Conservation (phyloP, 2,113 vertebrate species). For the Hippocampus zosterae region DNA sequence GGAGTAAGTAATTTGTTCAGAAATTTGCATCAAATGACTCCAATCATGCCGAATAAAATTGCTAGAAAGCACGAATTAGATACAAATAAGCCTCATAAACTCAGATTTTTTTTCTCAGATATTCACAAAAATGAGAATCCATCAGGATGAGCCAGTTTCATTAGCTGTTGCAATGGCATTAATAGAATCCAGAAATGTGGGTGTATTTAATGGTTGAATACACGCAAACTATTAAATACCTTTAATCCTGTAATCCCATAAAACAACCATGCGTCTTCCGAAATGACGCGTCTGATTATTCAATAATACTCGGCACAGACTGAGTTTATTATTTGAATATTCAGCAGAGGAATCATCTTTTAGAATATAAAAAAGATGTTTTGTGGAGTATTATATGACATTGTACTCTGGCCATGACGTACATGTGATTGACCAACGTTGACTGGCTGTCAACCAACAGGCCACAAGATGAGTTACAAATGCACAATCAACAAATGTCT, state of each 20-base stretch:
- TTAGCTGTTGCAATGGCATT: constrained; percentile 43
- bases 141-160: constrained; percentile 16
- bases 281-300: neutral
- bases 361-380: neutral
- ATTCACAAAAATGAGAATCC: neutral
- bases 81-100: neutral
- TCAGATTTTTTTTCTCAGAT: neutral
- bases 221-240: constrained; percentile 15
- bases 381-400: too few species aligned
- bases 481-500: neutral
- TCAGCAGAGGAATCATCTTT: neutral
- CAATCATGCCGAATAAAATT: neutral
- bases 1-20: neutral
- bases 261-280: constrained; percentile 14
- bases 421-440: neutral
- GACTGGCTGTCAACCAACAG: neutral
- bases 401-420: neutral
- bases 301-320: neutral
- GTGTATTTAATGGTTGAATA: constrained; percentile 31
- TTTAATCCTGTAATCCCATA: constrained; percentile 37
- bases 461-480: neutral
- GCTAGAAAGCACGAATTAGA: constrained; percentile 6
- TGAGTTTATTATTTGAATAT: neutral
- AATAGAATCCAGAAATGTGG: constrained; percentile 22
- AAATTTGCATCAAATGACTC: constrained; percentile 7